These are phyloP conservation scores for Hesperia comma DNA, from an alignment of 2,888 invertebrate species.

Conservation along the genomic window DNA sequence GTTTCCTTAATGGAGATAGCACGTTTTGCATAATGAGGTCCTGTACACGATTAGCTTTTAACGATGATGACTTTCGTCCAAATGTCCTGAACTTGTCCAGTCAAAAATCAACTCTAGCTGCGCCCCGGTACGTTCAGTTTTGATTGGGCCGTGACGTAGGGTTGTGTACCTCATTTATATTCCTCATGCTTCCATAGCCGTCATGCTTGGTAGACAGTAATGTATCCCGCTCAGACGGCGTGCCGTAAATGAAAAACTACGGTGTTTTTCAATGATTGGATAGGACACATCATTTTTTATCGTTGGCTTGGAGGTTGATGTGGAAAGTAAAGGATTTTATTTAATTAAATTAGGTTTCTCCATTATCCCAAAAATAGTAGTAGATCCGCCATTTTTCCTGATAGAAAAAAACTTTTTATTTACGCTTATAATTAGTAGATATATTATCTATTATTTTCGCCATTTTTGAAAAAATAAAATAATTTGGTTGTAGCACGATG, in stretches of 20 bases:
- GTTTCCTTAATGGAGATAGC: slow-evolving; percentile 58
- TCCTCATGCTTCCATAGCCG: slow-evolving; percentile 61
- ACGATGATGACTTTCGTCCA: slow-evolving; percentile 71
- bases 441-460: no score
- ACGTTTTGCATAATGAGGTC: slow-evolving; percentile 74
- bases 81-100: slow-evolving; percentile 33
- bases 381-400: no score
- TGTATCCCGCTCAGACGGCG: slow-evolving; percentile 49
- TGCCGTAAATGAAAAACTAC: slow-evolving; percentile 28
- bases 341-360: no score
- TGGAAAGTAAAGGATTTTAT: background rate
- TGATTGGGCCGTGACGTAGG: slow-evolving; percentile 34
- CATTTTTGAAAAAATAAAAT: no score
- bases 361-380: no score
- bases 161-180: slow-evolving; percentile 70
- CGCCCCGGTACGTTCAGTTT: slow-evolving; percentile 43
- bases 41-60: slow-evolving; percentile 77
- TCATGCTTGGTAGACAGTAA: slow-evolving; percentile 72
- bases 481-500: no score
- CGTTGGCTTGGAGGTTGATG: background rate
- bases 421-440: no score
- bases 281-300: slow-evolving; percentile 16
- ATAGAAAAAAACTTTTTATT: no score
- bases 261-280: slow-evolving; percentile 30
- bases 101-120: slow-evolving; percentile 47